Conservation (phyloP, 1,140 invertebrate genomes). For the Tetragnatha versicolor region DNA sequence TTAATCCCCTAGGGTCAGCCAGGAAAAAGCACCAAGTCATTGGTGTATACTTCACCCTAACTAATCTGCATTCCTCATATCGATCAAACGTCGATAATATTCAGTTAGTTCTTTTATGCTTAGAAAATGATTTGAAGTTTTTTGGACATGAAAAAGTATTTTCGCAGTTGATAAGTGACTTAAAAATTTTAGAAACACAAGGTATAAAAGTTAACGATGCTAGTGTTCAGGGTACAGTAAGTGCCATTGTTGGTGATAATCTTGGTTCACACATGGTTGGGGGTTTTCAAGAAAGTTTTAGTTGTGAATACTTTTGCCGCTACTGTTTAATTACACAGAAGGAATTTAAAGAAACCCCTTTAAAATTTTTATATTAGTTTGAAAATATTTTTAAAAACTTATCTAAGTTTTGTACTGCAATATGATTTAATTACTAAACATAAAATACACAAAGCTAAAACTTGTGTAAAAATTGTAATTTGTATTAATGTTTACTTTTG, state of each 20-base stretch:
- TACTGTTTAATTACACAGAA: not conserved
- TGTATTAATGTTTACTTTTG: too few species aligned
- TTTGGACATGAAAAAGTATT: not conserved
- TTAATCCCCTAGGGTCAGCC: not conserved
- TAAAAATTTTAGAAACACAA: not conserved
- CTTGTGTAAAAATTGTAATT: too few species aligned
- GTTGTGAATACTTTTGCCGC: not conserved
- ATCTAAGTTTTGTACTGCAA: too few species aligned
- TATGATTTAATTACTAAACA: too few species aligned
- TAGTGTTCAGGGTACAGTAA: not conserved
- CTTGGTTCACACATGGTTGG: not conserved
- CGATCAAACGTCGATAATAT: not conserved
- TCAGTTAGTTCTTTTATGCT: not conserved
- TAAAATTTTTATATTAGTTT: too few species aligned
- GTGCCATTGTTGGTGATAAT: not conserved
- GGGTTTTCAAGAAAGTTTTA: not conserved
- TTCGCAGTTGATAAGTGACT: not conserved
- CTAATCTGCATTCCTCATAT: not conserved
- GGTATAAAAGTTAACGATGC: not conserved
- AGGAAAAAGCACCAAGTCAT: not conserved
- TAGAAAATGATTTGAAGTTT: not conserved
- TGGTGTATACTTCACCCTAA: not conserved
- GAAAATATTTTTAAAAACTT: too few species aligned
- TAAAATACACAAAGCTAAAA: too few species aligned
- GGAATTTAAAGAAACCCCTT: not conserved